Conservation (phyloP, 2,113 vertebrate species). For the Phaethornis superciliosus region DNA sequence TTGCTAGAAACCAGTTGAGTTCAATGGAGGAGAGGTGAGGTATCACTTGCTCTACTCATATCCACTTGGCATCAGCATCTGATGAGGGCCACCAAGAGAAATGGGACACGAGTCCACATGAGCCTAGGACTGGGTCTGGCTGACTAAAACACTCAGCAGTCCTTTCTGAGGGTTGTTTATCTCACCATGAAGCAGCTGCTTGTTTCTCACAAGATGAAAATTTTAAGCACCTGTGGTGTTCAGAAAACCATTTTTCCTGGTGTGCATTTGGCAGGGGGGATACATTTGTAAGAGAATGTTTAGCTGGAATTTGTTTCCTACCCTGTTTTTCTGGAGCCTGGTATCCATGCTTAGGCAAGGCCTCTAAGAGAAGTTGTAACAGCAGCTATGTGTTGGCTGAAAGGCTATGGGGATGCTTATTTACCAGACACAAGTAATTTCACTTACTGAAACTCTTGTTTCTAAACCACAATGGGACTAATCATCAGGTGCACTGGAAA, state of each 20-base stretch:
- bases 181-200: background rate
- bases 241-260: background rate
- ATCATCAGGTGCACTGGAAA: background rate
- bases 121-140: background rate
- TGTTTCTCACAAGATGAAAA: background rate
- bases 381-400: background rate
- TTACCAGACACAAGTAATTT: background rate
- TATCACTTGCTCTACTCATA: background rate
- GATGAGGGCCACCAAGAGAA: background rate
- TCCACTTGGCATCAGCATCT: background rate
- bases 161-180: background rate
- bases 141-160: background rate
- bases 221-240: background rate
- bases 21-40: background rate
- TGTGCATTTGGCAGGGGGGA: background rate
- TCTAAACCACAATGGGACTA: background rate
- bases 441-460: background rate
- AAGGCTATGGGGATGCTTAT: background rate
- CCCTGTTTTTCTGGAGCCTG: background rate
- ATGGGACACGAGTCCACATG: accelerated
- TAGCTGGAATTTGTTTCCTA: background rate
- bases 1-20: background rate
- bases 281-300: background rate
- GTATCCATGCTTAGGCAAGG: background rate
- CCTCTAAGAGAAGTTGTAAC: background rate